These are phyloP conservation scores for Saguinus imperator DNA, from an alignment of 2,113 vertebrate species.

Conservation along the genomic window DNA sequence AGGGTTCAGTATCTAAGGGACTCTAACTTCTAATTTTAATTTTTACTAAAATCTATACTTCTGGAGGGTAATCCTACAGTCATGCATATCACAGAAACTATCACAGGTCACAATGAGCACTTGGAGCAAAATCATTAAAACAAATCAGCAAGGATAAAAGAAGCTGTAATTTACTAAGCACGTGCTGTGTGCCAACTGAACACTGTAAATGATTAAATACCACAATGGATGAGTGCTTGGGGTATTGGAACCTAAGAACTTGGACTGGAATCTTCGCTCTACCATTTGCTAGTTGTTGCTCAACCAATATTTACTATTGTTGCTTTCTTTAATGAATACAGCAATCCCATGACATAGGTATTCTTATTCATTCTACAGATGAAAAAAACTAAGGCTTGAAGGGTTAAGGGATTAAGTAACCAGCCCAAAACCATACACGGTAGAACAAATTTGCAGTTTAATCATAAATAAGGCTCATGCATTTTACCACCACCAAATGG, in stretches of 20 bases:
- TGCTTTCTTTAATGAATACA: slow-evolving; percentile 7
- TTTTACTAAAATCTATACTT: slow-evolving; percentile 8
- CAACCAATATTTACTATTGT: slow-evolving; percentile 26
- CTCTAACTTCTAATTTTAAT: not conserved
- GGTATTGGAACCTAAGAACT: not conserved
- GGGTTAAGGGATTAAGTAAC: not conserved
- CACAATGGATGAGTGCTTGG: not conserved
- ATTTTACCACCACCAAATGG: not conserved
- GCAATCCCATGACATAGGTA: not conserved
- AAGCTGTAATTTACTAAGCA: not conserved
- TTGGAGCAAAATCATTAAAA: slow-evolving; percentile 36
- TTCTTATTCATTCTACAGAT: not conserved
- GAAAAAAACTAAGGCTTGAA: not conserved
- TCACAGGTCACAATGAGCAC: not conserved
- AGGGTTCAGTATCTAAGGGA: not conserved
- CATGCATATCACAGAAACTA: not conserved
- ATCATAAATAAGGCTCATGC: not conserved
- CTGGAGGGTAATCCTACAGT: not conserved
- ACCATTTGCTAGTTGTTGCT: not conserved
- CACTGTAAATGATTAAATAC: not conserved
- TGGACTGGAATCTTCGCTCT: not conserved
- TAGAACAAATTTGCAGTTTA: not conserved
- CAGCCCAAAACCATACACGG: not conserved
- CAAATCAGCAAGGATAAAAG: not conserved
- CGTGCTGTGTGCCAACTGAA: not conserved